phyloP scores from a whole-genome alignment of 2,797 vertebrate genomes.

The Alouatta caraya region DNA sequence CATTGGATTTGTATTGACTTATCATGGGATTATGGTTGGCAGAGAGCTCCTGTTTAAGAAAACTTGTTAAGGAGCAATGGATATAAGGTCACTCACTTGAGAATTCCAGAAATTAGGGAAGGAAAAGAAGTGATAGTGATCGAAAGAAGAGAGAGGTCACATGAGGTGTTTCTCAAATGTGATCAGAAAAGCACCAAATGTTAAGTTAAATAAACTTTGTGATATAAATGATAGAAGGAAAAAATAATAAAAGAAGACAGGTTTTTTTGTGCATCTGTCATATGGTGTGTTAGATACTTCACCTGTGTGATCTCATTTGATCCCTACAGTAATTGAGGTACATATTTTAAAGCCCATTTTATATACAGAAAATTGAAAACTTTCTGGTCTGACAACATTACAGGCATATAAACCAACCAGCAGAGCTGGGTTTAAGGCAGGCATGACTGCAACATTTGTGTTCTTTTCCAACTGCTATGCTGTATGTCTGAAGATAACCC shows the following conservation, averaged over 20 bases:
- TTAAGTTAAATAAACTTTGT: not conserved
- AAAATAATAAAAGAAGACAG: not conserved
- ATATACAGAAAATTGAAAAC: not conserved
- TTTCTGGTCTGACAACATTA: not conserved
- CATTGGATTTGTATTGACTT: not conserved
- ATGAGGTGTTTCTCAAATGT: not conserved
- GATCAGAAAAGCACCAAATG: not conserved
- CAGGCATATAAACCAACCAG: not conserved
- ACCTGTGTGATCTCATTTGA: not conserved
- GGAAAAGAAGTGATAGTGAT: not conserved
- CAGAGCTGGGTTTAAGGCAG: not conserved
- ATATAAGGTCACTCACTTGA: not conserved
- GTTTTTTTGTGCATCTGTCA: not conserved
- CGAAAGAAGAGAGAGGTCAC: not conserved
- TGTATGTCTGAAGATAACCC: not conserved
- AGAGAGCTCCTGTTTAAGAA: not conserved
- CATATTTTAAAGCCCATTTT: not conserved
- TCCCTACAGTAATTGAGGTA: fast-evolving
- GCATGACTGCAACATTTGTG: not conserved
- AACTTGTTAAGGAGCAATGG: not conserved
- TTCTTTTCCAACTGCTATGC: not conserved
- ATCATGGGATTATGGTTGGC: not conserved
- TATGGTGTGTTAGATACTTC: not conserved
- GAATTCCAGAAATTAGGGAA: not conserved
- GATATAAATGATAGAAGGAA: not conserved